Evolutionary conservation across 2,888 invertebrate species (phyloP).

Genomic region (Colostygia pectinataria): DNA sequence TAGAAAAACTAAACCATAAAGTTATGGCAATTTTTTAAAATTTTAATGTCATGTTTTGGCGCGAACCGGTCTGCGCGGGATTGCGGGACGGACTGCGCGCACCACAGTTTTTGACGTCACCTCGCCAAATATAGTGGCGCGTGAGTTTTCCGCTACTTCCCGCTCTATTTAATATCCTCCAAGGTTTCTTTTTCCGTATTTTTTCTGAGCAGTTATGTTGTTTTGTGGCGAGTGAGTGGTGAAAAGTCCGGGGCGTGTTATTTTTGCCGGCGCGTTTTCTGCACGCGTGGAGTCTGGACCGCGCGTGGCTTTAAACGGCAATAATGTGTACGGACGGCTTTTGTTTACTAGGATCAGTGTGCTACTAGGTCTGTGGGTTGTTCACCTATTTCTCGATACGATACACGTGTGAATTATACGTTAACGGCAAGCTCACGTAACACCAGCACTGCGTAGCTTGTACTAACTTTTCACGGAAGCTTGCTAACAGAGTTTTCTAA

Average conservation of each 20-base stretch:
- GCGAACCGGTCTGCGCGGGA: conserved; percentile 65
- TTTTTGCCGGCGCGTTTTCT: conserved; percentile 76
- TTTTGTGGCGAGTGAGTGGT: conserved; percentile 38
- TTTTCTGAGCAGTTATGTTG: conserved; percentile 36
- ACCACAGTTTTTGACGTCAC: conserved; percentile 64
- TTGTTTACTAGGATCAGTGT: conserved; percentile 58
- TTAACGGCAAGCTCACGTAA: conserved; percentile 22
- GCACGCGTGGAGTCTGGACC: conserved; percentile 52
- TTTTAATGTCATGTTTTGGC: conserved; percentile 45
- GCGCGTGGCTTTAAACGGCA: conserved; percentile 78
- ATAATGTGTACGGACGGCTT: conserved; percentile 55
- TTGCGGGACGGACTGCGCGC: conserved; percentile 70
- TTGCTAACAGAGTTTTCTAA: conserved; percentile 22
- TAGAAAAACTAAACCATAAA: conserved; percentile 44
- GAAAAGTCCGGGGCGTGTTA: conserved; percentile 74
- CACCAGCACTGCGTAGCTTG: neutral
- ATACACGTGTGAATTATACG: conserved; percentile 29
- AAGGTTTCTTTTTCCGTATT: conserved; percentile 42
- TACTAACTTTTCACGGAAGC: conserved; percentile 1
- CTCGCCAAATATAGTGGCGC: conserved; percentile 67
- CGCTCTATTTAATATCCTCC: conserved; percentile 24
- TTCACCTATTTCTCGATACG: conserved; percentile 31
- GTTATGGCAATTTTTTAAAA: conserved; percentile 44
- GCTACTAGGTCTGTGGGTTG: conserved; percentile 37
- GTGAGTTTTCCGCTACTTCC: conserved; percentile 44